Conservation (phyloP, 2,113 vertebrate species). For the Vanacampus margaritifer region DNA sequence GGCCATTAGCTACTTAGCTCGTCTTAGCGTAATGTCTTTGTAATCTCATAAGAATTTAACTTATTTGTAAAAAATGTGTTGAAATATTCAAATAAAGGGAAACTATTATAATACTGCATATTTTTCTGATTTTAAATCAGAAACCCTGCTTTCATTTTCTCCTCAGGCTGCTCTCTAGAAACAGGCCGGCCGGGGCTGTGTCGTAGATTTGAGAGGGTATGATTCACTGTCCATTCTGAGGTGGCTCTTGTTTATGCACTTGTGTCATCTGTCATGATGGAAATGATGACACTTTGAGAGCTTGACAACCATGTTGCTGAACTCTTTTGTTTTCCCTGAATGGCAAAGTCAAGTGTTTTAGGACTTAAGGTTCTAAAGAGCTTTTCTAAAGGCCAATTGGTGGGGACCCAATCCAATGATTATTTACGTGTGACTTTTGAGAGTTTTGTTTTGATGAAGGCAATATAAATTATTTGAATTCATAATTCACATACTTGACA, state of each 20-base stretch:
- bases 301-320: neutral
- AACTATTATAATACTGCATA: neutral
- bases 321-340: constrained; percentile 8
- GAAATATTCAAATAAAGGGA: too few species aligned
- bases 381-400: neutral
- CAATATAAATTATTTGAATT: constrained; percentile 6
- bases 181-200: neutral
- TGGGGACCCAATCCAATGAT: neutral
- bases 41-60: neutral
- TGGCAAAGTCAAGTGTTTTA: constrained; percentile 1
- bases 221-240: constrained; percentile 25
- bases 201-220: constrained; percentile 31
- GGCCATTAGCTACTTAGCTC: neutral
- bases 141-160: too few species aligned
- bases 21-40: neutral
- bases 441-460: neutral
- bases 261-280: constrained; percentile 4
- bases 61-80: too few species aligned
- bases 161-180: neutral
- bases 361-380: neutral
- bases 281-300: constrained; percentile 11
- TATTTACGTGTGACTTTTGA: neutral
- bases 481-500: constrained; percentile 28
- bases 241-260: constrained; percentile 3
- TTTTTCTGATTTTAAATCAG: neutral